Base-by-base conservation (phyloP, 2,888 invertebrate species). In the Crossocerus cetratus region DNA sequence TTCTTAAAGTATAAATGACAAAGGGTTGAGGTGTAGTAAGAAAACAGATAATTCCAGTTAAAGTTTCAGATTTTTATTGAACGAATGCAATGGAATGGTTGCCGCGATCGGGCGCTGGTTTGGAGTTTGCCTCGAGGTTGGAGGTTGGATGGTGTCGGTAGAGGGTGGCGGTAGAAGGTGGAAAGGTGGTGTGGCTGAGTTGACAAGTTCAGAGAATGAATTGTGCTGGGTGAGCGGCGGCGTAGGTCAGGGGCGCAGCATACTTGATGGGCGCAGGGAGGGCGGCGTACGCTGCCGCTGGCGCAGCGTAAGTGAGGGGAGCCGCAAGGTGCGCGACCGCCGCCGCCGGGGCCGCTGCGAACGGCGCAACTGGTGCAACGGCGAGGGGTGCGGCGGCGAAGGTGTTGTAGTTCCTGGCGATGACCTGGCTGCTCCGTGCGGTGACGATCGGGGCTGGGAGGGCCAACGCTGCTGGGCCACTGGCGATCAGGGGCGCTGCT, bases 351-450 rank as follows among this genome's bases (percentile, higher is more conserved):
- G 72, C 65, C 44, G 92, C 92, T 3, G 90, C 89, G 14, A 82
- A 75, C 0, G 89, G 87, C 22, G 89, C 87, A 3, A 91, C 90
- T 0, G 78, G 65, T 49, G 92, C 92, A n/a, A 92, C 91, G 18
- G 92, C 90, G 65, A 92, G 91, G 0, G 92, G 90, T 8, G 92
- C 89, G 22, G 91, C 92, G 5, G 92, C 92, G 11, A 93, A 88
- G 0, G 92, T 92, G 81, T 94, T 93, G 90, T 93, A 92, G 86
- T 93, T 93, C 78, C 94, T 91, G 21, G 93, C 91, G 81, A 94
- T 88, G 70, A 93, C 93, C 87, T 94, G 93, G 13, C 93, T 93
- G 89, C 94, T 94, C 83, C 93, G 92, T 0, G 94, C 93, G 0
- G 94, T 94, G n/a, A 94, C 93, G 78, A 93, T 91, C 5, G 93